A percentile compares a stretch with the other conserved stretches of the same genome.
Conservation (phyloP, 2,888 invertebrate genomes). For the Rhamphomyia laevipes region DNA sequence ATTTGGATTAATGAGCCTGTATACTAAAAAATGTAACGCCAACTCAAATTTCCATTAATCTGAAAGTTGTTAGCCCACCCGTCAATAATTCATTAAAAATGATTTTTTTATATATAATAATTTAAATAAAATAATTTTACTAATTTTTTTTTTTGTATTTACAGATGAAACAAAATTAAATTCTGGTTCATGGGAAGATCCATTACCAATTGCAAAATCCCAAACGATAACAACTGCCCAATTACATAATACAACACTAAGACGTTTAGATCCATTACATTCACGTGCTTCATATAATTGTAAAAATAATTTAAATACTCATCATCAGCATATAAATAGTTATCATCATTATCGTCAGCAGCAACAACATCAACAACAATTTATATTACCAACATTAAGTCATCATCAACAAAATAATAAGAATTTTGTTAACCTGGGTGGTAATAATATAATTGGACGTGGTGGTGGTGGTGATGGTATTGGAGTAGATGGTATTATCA, state of each 20-base stretch:
- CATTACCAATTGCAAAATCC: constrained; percentile 24
- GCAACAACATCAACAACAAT: constrained; percentile 15
- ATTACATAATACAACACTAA: constrained; percentile 29
- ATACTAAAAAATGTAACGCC: too few species aligned
- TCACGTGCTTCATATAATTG: constrained; percentile 20
- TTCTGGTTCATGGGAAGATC: constrained; percentile 69
- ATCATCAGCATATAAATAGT: not conserved
- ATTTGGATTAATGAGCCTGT: too few species aligned
- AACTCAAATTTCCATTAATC: too few species aligned
- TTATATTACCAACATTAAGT: not conserved
- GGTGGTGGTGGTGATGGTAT: constrained; percentile 3
- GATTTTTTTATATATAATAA: too few species aligned
- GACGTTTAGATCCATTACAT: constrained; percentile 23
- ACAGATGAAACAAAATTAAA: constrained; percentile 67
- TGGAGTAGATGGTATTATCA: constrained; percentile 10
- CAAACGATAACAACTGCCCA: constrained; percentile 31
- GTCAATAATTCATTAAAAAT: too few species aligned
- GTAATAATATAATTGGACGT: constrained; percentile 7
- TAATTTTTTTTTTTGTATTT: constrained; percentile 20
- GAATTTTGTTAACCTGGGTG: constrained; percentile 12
- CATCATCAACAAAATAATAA: constrained; percentile 5
- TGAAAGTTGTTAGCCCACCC: too few species aligned
- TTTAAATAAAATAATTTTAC: too few species aligned
- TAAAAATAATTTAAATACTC: not conserved
- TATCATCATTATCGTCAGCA: not conserved